Evolutionary conservation across 2,113 vertebrate genomes (phyloP), one percentile per base, ranked within the genome.

Genomic region (Dissostichus mawsoni): DNA sequence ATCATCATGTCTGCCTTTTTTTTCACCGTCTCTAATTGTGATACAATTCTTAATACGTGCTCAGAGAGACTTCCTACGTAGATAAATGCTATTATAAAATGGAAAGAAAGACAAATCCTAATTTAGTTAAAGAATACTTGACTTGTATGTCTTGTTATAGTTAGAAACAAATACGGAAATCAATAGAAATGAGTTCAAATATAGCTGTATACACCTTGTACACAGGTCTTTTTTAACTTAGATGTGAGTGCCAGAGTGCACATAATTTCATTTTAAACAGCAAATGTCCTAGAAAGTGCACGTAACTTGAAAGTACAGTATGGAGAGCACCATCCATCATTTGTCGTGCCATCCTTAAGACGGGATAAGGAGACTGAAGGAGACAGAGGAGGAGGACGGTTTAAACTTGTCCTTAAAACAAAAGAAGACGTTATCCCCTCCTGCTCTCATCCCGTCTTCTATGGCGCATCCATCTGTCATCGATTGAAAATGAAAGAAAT

Each of bases 331-430:
- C 88, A 78, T 84, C 87, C 80, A 62, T 92, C 91, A 89, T 88
- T 67, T 84, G 76, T 84, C 78, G 61, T 23, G 45, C 81, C 52
- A 12, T 69, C 59, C 78, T 89, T 90, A 87, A 89, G 84, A 82
- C 51, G 41, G 87, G 84, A 91, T 87, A 79, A 89, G 80, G 77
- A 80, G 74, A 85, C 58, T 29, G 29, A 29, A 29, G 29, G 29
- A 29, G 29, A 3, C 13, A 50, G 77, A 72, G 91, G 92, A 90
- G 90, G 87, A 90, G 44, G 84, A 58, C 78, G 92, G 93, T 94
- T 94, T 94, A 81, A 93, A 94, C 93, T 93, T 82, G 91, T 93
- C 92, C 93, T 95, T 94, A 95, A 95, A 94, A 94, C 90, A 92
- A 94, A 94, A 93, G 92, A 89, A 93, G 89, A 94, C 87, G 48